These are phyloP conservation scores for Leptosomus discolor DNA, from an alignment of 2,113 vertebrate genomes.

Conservation along the genomic window DNA sequence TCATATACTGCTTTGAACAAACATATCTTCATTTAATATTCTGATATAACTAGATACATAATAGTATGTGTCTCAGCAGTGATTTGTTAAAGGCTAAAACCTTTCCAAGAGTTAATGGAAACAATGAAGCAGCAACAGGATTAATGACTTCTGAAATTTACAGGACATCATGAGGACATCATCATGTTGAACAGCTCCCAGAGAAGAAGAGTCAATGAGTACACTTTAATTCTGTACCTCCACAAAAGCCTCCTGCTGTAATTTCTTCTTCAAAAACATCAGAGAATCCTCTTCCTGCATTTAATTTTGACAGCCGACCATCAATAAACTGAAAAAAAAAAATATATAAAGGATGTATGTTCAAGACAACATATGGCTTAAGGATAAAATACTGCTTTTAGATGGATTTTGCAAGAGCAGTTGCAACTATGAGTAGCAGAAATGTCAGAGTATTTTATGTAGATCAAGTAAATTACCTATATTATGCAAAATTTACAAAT, in stretches of 20 bases:
- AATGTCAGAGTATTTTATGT: background rate
- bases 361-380: background rate
- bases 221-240: conserved; percentile 77
- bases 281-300: conserved; percentile 91
- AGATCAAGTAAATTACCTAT: background rate
- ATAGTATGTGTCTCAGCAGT: background rate
- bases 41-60: background rate
- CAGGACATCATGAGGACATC: background rate
- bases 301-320: conserved; percentile 93
- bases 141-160: background rate
- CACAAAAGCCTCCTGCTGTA: conserved; percentile 91
- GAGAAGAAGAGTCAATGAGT: background rate
- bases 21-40: background rate
- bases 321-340: conserved; percentile 89
- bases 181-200: background rate
- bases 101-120: background rate
- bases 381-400: background rate
- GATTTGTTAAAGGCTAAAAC: background rate
- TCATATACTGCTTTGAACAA: background rate
- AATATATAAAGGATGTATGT: background rate
- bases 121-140: background rate
- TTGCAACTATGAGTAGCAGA: background rate
- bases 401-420: background rate
- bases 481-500: background rate
- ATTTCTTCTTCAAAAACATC: conserved; percentile 98